Percentiles rank a stretch among this genome's conserved stretches.
Evolutionary conservation across 2,888 invertebrate species (phyloP).

Genomic region (Creontiades dilutus): DNA sequence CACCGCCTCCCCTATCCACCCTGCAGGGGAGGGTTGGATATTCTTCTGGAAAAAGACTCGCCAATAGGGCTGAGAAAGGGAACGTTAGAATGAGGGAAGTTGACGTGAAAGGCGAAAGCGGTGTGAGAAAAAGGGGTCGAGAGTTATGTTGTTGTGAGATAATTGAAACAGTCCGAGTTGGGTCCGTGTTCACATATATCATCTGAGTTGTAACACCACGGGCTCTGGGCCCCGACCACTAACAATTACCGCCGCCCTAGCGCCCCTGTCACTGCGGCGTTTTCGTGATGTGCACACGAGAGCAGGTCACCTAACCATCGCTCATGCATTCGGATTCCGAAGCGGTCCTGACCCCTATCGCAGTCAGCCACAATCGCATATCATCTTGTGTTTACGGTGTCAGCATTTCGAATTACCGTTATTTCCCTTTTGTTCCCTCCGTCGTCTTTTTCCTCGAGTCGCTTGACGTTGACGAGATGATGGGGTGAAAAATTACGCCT

Average conservation of each 20-base stretch:
- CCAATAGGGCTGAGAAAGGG: background rate
- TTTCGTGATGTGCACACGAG: slow-evolving; percentile 35
- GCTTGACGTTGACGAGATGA: slow-evolving; percentile 1
- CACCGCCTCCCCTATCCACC: no score
- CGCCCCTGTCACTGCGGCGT: slow-evolving; percentile 20
- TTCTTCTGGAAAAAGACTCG: background rate
- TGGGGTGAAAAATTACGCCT: slow-evolving; percentile 16
- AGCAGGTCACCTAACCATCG: background rate
- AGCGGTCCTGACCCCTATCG: background rate
- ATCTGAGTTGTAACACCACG: background rate
- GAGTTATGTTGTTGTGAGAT: slow-evolving; percentile 29
- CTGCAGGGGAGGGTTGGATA: no score
- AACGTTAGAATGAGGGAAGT: slow-evolving; percentile 32
- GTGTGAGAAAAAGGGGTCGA: background rate
- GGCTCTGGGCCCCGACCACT: background rate
- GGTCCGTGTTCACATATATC: background rate
- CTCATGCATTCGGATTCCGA: slow-evolving; percentile 5
- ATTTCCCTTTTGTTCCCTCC: background rate
- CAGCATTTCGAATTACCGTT: slow-evolving; percentile 20
- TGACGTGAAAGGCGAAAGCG: slow-evolving; percentile 8
- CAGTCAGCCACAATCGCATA: background rate
- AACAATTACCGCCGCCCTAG: background rate
- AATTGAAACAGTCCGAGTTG: slow-evolving; percentile 36
- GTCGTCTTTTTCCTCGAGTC: background rate
- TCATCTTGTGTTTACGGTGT: background rate